Conservation (phyloP, 2,888 invertebrate genomes). For the Dryobotodes eremita region DNA sequence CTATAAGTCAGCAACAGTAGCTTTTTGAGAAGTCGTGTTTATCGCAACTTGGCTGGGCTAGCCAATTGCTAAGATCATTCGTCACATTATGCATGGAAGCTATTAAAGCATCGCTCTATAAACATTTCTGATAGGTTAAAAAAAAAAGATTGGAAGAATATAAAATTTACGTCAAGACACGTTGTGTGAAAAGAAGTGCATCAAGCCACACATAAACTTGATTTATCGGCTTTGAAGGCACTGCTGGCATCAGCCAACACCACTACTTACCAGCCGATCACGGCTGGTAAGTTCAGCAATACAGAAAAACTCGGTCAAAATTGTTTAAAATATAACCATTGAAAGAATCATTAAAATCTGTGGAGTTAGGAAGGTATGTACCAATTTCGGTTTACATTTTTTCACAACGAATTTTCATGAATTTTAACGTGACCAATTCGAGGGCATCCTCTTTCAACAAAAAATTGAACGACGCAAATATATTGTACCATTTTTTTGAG, state of each 20-base stretch:
- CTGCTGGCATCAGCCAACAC: no score
- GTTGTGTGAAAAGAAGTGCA: neutral
- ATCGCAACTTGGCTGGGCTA: neutral
- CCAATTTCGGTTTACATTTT: constrained; percentile 42
- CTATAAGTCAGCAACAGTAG: neutral
- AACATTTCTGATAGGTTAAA: neutral
- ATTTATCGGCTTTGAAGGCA: neutral
- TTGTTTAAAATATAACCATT: constrained; percentile 1
- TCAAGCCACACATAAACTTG: neutral
- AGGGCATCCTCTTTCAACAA: constrained; percentile 60
- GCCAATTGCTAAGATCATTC: neutral
- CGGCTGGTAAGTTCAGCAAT: neutral
- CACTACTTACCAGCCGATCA: no score
- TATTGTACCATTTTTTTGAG: constrained; percentile 44
- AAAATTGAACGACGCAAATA: constrained; percentile 54
- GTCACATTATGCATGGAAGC: neutral
- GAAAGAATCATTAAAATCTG: constrained; percentile 12
- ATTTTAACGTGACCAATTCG: constrained; percentile 62
- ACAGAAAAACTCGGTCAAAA: neutral
- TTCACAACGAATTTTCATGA: constrained; percentile 53
- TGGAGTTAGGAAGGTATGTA: neutral
- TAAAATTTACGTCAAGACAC: neutral
- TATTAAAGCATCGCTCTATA: neutral
- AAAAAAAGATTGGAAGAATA: neutral
- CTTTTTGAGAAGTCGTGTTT: neutral